Conservation (phyloP, 2,113 vertebrate genomes). For the Ceyx margarethae region DNA sequence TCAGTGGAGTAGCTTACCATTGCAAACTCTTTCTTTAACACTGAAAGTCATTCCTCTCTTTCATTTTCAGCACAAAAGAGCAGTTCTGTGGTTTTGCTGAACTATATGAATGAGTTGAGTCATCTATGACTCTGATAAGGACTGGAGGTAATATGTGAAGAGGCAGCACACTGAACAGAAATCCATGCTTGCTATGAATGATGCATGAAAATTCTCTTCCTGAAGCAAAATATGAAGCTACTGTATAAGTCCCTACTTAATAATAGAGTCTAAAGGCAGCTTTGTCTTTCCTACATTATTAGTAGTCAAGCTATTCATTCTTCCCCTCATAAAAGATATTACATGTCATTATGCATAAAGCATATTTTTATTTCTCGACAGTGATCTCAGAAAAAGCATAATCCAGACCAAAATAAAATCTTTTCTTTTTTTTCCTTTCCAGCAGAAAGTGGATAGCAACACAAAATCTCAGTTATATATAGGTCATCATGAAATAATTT, state of each 20-base stretch:
- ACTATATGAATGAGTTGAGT: constrained; percentile 29
- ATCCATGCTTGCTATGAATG: constrained; percentile 7
- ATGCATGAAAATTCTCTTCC: constrained; percentile 10
- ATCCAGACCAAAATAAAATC: neutral
- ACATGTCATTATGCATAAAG: neutral
- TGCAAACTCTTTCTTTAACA: neutral
- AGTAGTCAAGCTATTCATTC: neutral
- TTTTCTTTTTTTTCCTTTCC: neutral
- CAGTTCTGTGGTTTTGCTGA: neutral
- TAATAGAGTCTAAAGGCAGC: neutral
- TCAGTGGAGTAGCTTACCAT: neutral
- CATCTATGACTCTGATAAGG: constrained; percentile 36
- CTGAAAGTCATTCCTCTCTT: neutral
- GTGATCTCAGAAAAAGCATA: neutral
- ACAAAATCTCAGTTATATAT: neutral
- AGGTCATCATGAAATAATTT: neutral
- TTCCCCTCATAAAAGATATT: neutral
- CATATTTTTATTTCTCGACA: constrained; percentile 35
- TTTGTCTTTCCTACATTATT: constrained; percentile 21
- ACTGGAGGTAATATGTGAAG: constrained; percentile 34
- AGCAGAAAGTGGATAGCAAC: neutral
- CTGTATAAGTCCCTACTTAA: neutral
- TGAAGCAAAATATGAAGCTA: constrained; percentile 23
- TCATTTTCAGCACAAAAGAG: neutral
- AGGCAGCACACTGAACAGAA: constrained; percentile 16